Conservation (phyloP, 2,113 vertebrate species). For the Nycticebus coucang region DNA sequence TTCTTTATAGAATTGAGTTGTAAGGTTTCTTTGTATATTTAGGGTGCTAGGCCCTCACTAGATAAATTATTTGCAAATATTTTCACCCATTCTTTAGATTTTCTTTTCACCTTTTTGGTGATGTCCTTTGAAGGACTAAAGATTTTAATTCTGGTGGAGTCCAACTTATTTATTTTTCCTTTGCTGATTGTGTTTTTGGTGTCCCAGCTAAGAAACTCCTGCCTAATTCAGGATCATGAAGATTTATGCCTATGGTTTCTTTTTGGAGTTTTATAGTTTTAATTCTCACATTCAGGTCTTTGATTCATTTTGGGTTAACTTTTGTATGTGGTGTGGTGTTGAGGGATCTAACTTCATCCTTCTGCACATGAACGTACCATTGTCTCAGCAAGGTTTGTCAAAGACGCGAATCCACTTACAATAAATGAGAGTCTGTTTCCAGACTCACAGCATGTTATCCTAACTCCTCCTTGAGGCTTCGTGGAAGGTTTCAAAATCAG, state of each 20-base stretch:
- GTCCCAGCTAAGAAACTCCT: background rate
- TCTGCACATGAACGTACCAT: fast-evolving
- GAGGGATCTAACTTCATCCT: background rate
- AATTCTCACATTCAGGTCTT: background rate
- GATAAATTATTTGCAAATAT: background rate
- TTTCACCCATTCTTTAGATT: background rate
- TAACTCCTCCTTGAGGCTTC: background rate
- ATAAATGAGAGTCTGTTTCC: background rate
- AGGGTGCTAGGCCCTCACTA: background rate
- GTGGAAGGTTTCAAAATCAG: background rate
- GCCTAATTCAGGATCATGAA: background rate
- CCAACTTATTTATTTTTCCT: background rate
- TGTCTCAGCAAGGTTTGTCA: background rate
- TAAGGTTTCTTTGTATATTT: background rate
- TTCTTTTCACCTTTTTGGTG: background rate
- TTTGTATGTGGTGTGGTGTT: background rate
- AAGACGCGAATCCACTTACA: background rate
- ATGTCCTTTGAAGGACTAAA: background rate
- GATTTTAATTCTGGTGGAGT: background rate
- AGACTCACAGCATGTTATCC: background rate
- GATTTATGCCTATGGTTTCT: background rate
- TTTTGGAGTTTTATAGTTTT: background rate
- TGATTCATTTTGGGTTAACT: background rate
- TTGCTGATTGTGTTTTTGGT: background rate
- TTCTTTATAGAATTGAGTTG: background rate